Conservation (phyloP, 2,113 vertebrate species). For the Craseonycteris thonglongyai region DNA sequence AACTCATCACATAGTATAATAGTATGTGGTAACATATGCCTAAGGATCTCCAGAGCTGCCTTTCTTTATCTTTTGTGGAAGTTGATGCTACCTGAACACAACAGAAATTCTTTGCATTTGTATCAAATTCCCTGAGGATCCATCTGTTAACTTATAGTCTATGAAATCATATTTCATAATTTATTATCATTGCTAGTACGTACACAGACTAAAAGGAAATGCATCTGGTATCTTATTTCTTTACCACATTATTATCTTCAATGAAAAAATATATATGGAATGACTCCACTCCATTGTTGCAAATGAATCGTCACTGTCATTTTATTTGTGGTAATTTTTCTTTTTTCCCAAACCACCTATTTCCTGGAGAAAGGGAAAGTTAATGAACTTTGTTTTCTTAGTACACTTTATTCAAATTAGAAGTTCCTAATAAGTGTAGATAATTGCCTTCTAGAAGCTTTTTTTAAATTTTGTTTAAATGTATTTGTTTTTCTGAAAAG, state of each 20-base stretch:
- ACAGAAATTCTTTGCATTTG: conserved; percentile 8
- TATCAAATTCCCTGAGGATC: not conserved
- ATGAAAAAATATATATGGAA: conserved; percentile 24
- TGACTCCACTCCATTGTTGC: not conserved
- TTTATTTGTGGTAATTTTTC: conserved; percentile 37
- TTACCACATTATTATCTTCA: conserved; percentile 13
- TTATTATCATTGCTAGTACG: conserved; percentile 26
- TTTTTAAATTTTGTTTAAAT: conserved; percentile 15
- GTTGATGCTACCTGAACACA: conserved; percentile 26
- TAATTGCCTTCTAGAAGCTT: not conserved
- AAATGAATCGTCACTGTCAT: conserved; percentile 21
- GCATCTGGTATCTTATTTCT: conserved; percentile 20
- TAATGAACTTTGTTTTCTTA: not conserved
- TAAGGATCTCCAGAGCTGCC: not conserved
- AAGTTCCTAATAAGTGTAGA: conserved; percentile 33
- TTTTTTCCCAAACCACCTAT: not conserved
- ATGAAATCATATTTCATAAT: conserved; percentile 18
- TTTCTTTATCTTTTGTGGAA: conserved; percentile 22
- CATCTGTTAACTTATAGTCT: conserved; percentile 15
- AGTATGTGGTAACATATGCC: not conserved
- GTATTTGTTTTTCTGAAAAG: conserved; percentile 25
- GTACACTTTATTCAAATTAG: not conserved
- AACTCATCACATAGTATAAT: not conserved
- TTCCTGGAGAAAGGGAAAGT: not conserved
- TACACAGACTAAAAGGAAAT: conserved; percentile 14